Base-by-base conservation (phyloP, 2,888 invertebrate species). In the Oscheius sp. region DNA sequence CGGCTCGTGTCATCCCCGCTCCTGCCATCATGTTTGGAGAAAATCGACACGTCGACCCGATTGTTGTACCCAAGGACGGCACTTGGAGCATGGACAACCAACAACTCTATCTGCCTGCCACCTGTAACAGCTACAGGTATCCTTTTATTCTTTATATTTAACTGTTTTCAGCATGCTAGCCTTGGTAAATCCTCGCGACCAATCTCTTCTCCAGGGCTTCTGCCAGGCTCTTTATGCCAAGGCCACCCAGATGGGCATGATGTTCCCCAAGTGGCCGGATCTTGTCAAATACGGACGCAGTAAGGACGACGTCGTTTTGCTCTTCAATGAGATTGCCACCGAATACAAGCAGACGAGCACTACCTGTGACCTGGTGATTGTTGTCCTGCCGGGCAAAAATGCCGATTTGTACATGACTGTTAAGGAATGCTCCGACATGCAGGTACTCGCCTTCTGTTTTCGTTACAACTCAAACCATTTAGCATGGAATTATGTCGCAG, bases 61-160 rank as follows among this genome's bases (percentile, higher is more conserved):
- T 82, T 16, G 85, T 86, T 27, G 70, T 73, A 35, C 86, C 86
- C 21, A 80, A 81, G 72, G 85, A 86, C 64, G 86, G 86, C 27
- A 83, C 83, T 12, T 86, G 86, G 86, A 77, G 80, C 41, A 82
- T 84, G 78, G 84, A 85, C 71, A 78, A 84, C 69, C 85, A 85
- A 73, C 76, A 73, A 21, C 80, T 86, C 29, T 85, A 81, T 75
- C 72, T 82, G 74, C 84, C 85, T 0, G 85, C 84, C 61, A 72
- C 76, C 7, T 85, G 84, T 70, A 77, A 76, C 56, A 75, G 76
- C 53, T 86, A 85, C 73, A 58, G 58, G 58, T 58, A 12, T n/a
- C n/a, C n/a, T n/a, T n/a, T n/a, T n/a, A n/a, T n/a, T n/a, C n/a
- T n/a, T 9, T 35, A 35, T 3, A 6, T 35, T 3, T 6, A 35